Conservation (phyloP, 2,113 vertebrate species). For the Erpornis zantholeuca region DNA sequence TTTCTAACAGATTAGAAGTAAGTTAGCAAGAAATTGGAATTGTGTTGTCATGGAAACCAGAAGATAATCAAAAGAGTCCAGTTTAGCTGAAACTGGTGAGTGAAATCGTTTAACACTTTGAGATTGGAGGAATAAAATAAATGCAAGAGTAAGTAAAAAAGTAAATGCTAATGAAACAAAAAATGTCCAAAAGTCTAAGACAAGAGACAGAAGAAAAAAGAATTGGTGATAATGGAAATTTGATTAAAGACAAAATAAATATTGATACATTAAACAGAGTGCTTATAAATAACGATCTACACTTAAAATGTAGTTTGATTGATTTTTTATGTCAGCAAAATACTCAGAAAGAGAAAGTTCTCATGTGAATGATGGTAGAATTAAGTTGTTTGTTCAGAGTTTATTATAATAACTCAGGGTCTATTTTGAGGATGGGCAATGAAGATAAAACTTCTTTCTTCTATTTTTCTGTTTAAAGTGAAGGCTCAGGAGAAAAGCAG, state of each 20-base stretch:
- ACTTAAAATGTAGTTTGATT: neutral
- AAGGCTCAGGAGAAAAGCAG: neutral
- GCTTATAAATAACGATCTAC: neutral
- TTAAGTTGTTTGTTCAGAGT: neutral
- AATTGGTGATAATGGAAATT: neutral
- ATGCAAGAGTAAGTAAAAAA: neutral
- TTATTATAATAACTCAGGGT: neutral
- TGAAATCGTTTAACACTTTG: neutral
- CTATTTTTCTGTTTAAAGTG: neutral
- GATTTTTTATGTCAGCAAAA: neutral
- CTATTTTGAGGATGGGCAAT: neutral
- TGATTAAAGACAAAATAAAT: neutral
- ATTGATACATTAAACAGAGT: neutral
- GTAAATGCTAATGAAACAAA: neutral
- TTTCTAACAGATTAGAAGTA: neutral
- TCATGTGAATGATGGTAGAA: fast-evolving
- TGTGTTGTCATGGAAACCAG: neutral
- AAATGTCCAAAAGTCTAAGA: neutral
- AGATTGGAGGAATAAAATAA: neutral
- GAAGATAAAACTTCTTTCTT: neutral
- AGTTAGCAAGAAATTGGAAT: neutral
- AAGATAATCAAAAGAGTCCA: neutral
- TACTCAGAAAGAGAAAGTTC: neutral
- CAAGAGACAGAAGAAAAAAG: neutral
- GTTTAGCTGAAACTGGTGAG: neutral